Conservation (phyloP, 1,140 invertebrate genomes). For the Hydropsyche tenuis region DNA sequence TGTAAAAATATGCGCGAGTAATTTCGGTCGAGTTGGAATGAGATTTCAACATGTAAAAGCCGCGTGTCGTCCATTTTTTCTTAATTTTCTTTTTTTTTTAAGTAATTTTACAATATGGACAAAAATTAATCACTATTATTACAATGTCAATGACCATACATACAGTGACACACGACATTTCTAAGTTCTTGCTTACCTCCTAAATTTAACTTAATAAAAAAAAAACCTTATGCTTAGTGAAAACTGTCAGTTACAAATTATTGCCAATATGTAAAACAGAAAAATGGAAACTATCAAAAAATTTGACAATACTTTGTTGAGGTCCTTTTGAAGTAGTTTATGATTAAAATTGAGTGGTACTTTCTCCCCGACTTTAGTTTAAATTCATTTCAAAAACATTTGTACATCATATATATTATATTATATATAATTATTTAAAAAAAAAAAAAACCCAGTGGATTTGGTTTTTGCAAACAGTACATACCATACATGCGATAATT, state of each 20-base stretch:
- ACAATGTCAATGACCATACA: conserved; percentile 46
- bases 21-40: conserved; percentile 49
- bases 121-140: conserved; percentile 49
- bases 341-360: background rate
- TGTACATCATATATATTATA: conserved; percentile 24
- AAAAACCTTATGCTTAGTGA: conserved; percentile 38
- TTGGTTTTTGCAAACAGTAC: too few relatives aligned
- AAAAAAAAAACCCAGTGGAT: conserved; percentile 7
- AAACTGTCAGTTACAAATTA: conserved; percentile 12
- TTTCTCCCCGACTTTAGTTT: conserved; percentile 23
- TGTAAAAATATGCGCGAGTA: conserved; percentile 51
- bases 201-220: conserved; percentile 48
- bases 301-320: conserved; percentile 1
- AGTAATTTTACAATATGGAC: conserved; percentile 50
- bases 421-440: conserved; percentile 5
- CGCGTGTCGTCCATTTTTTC: conserved; percentile 44
- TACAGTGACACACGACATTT: conserved; percentile 48
- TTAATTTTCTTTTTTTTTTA: background rate
- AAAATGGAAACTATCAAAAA: background rate
- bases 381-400: conserved; percentile 23
- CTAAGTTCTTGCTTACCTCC: conserved; percentile 47
- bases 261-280: conserved; percentile 4
- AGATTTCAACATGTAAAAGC: conserved; percentile 48
- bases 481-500: too few relatives aligned
- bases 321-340: background rate